These are phyloP conservation scores for Periplaneta americana DNA, from an alignment of 1,140 invertebrate genomes.

Conservation along the genomic window DNA sequence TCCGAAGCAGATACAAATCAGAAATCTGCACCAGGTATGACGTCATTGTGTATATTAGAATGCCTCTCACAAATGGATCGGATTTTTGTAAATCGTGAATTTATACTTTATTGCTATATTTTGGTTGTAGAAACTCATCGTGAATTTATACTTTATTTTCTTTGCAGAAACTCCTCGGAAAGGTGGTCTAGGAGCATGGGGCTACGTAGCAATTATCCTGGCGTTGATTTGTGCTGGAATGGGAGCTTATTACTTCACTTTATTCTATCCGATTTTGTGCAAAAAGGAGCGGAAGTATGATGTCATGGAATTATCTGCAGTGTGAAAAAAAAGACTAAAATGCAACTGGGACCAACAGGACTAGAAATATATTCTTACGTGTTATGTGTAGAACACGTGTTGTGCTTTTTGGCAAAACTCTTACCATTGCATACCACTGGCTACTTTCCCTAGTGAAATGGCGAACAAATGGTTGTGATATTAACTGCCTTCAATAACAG, in stretches of 20 bases:
- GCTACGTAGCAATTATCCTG: constrained; percentile 47
- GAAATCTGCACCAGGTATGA: not conserved
- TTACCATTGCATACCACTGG: too few species aligned
- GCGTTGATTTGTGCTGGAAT: constrained; percentile 44
- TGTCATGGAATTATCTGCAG: constrained; percentile 45
- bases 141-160: not conserved
- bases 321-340: too few species aligned
- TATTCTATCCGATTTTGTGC: constrained; percentile 54
- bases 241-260: constrained; percentile 50
- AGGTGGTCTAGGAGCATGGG: constrained; percentile 40
- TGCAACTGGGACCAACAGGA: too few species aligned
- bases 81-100: not conserved
- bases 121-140: not conserved
- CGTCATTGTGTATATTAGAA: not conserved
- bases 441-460: too few species aligned
- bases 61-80: not conserved
- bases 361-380: too few species aligned
- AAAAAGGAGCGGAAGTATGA: constrained; percentile 52
- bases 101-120: not conserved
- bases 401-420: too few species aligned
- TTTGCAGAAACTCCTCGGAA: not conserved
- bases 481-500: too few species aligned
- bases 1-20: not conserved
- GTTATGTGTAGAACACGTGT: too few species aligned
- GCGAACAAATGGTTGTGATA: too few species aligned